Conservation (phyloP, 2,888 invertebrate genomes). For the Agrochola lychnidis region DNA sequence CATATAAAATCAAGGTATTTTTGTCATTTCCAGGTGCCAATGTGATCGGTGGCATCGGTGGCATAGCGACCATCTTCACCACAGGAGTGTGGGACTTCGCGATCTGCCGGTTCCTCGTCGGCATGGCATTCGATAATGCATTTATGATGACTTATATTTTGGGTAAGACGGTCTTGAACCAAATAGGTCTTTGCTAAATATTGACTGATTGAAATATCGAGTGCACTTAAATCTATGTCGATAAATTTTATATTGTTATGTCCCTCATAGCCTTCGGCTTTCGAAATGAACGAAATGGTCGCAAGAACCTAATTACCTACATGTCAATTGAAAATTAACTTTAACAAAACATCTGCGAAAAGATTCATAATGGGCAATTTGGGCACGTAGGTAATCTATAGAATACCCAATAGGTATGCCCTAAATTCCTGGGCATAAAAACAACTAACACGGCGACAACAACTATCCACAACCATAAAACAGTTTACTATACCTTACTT, state of each 20-base stretch:
- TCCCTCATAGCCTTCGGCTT: no score
- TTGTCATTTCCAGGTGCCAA: constrained; percentile 90
- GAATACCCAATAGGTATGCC: not conserved
- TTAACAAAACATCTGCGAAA: no score
- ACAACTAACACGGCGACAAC: not conserved
- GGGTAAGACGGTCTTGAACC: constrained; percentile 90
- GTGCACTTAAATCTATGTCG: no score
- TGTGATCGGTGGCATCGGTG: constrained; percentile 92
- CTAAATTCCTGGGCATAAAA: not conserved
- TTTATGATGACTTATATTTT: constrained; percentile 97
- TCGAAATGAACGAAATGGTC: no score
- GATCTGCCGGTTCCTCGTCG: constrained; percentile 94
- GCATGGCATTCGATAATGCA: constrained; percentile 96
- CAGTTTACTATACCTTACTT: not conserved
- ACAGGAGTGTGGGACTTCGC: constrained; percentile 94
- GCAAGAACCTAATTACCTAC: no score
- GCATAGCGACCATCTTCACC: constrained; percentile 93
- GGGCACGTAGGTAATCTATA: not conserved
- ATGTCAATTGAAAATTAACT: no score
- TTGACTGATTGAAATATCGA: no score
- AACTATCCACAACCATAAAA: not conserved
- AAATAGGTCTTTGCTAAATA: not conserved
- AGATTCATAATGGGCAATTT: not conserved
- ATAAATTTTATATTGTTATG: no score
- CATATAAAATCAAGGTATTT: not conserved